Evolutionary conservation across 2,888 invertebrate species (phyloP).

Genomic region (Drosophila austrosaltans): DNA sequence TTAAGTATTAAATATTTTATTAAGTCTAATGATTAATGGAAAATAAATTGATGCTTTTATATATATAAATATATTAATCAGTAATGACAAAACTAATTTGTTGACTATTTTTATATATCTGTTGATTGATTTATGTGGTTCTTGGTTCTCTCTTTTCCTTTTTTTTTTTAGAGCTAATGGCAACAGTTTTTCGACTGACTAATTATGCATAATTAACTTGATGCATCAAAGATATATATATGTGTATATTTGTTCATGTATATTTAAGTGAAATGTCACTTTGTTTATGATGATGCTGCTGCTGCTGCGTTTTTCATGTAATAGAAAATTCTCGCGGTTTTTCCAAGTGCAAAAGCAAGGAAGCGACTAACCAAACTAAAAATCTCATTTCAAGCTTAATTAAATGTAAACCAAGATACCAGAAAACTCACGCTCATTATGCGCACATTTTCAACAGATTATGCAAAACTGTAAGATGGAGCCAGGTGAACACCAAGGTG

Average conservation of each 20-base stretch:
- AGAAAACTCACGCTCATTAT: constrained; percentile 55
- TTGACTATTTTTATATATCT: constrained; percentile 17
- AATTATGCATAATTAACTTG: constrained; percentile 20
- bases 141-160: constrained; percentile 22
- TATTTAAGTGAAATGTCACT: constrained; percentile 5
- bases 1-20: no score
- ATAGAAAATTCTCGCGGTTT: constrained; percentile 10
- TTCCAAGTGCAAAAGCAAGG: constrained; percentile 23
- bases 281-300: neutral
- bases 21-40: constrained; percentile 16
- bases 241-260: neutral
- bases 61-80: neutral
- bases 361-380: constrained; percentile 23
- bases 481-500: neutral
- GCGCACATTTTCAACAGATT: constrained; percentile 69
- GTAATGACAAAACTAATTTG: constrained; percentile 13
- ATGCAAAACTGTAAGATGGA: constrained; percentile 55
- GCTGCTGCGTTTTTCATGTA: neutral
- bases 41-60: neutral
- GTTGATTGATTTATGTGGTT: constrained; percentile 31
- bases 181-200: neutral
- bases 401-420: constrained; percentile 69
- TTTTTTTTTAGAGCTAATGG: constrained; percentile 6
- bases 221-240: neutral
- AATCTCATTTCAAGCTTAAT: constrained; percentile 72